These are phyloP conservation scores for Aix galericulata DNA, from an alignment of 2,113 vertebrate species.

Conservation along the genomic window DNA sequence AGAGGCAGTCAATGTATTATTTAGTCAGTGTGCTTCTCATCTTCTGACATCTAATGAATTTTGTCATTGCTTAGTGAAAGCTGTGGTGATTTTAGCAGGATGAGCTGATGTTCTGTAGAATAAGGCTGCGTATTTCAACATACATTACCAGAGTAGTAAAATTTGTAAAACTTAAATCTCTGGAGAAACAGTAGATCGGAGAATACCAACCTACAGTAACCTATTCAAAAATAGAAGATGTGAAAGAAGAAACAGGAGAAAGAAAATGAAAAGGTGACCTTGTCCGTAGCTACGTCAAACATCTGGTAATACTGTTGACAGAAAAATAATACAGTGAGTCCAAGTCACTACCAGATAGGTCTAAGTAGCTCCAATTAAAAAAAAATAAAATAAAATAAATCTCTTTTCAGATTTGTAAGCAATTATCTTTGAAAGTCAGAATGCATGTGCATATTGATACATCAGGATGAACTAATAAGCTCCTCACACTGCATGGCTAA, in stretches of 20 bases:
- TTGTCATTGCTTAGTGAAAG: not conserved
- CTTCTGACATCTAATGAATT: not conserved
- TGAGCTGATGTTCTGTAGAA: not conserved
- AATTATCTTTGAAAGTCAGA: slow-evolving; percentile 59
- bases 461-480: not conserved
- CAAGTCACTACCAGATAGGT: slow-evolving; percentile 6
- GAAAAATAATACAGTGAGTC: not conserved
- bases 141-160: not conserved
- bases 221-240: slow-evolving; percentile 23
- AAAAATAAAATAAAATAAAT: not conserved
- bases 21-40: not conserved
- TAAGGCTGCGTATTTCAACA: not conserved
- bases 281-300: slow-evolving; percentile 38
- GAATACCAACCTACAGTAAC: not conserved
- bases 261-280: slow-evolving; percentile 55
- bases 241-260: slow-evolving; percentile 2
- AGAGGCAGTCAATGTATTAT: not conserved
- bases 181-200: not conserved
- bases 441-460: not conserved
- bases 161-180: not conserved
- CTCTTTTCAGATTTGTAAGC: slow-evolving; percentile 24
- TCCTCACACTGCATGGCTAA: not conserved
- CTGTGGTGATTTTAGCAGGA: not conserved
- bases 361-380: slow-evolving; percentile 41
- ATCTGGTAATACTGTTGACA: not conserved